Evolutionary conservation across 2,797 vertebrate species (phyloP).

Genomic region (Leptodactylus fallax): DNA sequence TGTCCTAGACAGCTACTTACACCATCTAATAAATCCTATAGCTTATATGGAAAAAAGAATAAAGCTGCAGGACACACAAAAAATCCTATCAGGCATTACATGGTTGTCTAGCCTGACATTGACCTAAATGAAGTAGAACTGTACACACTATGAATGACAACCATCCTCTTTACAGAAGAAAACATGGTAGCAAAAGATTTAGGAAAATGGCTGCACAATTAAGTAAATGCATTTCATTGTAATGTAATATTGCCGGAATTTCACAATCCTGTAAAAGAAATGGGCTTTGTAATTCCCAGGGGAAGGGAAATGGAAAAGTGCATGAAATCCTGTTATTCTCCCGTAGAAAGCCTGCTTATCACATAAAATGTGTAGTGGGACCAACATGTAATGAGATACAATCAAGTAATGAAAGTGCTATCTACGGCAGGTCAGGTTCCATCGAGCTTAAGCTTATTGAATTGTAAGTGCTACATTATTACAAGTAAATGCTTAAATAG

Average conservation of each 20-base stretch:
- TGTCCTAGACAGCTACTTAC: no score
- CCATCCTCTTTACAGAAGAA: neutral
- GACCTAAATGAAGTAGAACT: neutral
- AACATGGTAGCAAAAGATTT: neutral
- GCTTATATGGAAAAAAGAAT: no score
- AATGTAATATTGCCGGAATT: neutral
- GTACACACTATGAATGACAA: neutral
- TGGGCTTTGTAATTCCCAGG: slow-evolving; percentile 6
- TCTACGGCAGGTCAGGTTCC: slow-evolving; percentile 34
- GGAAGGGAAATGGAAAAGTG: slow-evolving; percentile 8
- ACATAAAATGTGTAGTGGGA: slow-evolving; percentile 21
- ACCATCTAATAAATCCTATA: no score
- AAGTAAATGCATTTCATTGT: neutral
- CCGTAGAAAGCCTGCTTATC: slow-evolving; percentile 13
- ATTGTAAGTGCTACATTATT: slow-evolving; percentile 50
- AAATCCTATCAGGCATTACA: no score
- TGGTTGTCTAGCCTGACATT: neutral
- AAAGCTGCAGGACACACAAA: no score
- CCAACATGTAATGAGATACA: slow-evolving; percentile 39
- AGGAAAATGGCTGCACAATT: neutral
- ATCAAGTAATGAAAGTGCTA: slow-evolving; percentile 34
- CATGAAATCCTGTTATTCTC: slow-evolving; percentile 18
- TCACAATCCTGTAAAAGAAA: neutral
- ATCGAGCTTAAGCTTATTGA: slow-evolving; percentile 32
- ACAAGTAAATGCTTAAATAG: slow-evolving; percentile 48